Percentiles rank a stretch among this genome's conserved stretches.
These are phyloP conservation scores for Drosophila picticornis DNA, from an alignment of 2,888 invertebrate species.

Conservation along the genomic window DNA sequence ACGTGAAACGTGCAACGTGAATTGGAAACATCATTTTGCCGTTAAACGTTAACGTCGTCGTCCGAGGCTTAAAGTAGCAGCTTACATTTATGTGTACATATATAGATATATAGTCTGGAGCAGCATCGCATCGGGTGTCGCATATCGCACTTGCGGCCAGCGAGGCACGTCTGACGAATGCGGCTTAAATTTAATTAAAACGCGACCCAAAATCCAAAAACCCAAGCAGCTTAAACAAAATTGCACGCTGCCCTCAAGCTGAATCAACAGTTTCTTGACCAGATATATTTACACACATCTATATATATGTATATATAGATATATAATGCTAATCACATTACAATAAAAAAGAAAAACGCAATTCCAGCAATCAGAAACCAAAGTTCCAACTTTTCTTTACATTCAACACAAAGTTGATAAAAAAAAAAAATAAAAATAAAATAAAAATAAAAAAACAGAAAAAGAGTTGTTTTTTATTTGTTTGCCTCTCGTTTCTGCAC, in stretches of 20 bases:
- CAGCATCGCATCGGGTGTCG: slow-evolving; percentile 34
- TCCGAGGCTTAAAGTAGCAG: slow-evolving; percentile 71
- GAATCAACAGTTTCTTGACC: slow-evolving; percentile 49
- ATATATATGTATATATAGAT: slow-evolving; percentile 2
- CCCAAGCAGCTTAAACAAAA: slow-evolving; percentile 24
- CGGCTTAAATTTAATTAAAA: slow-evolving; percentile 79
- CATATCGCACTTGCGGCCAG: slow-evolving; percentile 64
- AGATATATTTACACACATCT: slow-evolving; percentile 9
- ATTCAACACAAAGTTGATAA: slow-evolving; percentile 37
- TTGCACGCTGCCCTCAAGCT: slow-evolving; percentile 29
- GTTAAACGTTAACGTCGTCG: slow-evolving; percentile 19
- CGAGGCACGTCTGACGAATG: slow-evolving; percentile 63
- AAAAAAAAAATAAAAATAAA: neutral
- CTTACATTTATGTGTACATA: slow-evolving; percentile 38
- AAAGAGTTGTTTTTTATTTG: slow-evolving; percentile 1
- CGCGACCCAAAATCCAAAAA: slow-evolving; percentile 32
- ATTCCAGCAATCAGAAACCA: slow-evolving; percentile 41
- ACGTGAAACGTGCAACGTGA: slow-evolving; percentile 54
- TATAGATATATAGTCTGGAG: slow-evolving; percentile 6
- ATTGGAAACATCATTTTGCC: slow-evolving; percentile 52
- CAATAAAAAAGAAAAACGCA: slow-evolving; percentile 17
- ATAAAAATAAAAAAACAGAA: neutral
- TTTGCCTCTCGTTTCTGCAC: neutral
- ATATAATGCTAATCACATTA: slow-evolving; percentile 28
- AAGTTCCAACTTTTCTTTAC: slow-evolving; percentile 33